Conservation (phyloP, 2,888 invertebrate genomes). For the Agrotis exclamationis region DNA sequence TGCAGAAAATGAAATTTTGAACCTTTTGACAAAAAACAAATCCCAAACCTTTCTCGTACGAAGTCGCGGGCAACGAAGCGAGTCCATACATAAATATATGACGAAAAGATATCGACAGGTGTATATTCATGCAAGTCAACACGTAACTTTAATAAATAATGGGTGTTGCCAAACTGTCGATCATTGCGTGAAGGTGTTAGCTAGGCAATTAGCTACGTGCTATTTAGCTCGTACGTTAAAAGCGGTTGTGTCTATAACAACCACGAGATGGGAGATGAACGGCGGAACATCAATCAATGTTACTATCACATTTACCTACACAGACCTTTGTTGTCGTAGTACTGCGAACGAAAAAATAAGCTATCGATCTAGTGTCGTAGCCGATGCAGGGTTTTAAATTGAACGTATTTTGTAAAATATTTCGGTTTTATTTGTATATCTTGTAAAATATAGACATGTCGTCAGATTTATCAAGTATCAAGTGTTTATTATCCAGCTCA, state of each 20-base stretch:
- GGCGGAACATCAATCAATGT: constrained; percentile 77
- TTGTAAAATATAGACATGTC: constrained; percentile 3
- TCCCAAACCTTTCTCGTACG: too few relatives aligned
- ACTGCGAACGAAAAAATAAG: constrained; percentile 53
- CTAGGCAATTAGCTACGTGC: constrained; percentile 66
- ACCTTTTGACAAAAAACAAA: too few relatives aligned
- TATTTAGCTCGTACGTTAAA: constrained; percentile 61
- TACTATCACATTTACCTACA: constrained; percentile 66
- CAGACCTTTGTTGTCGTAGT: constrained; percentile 58
- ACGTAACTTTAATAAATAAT: constrained; percentile 58
- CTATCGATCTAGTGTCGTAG: constrained; percentile 51
- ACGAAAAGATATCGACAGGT: constrained; percentile 46
- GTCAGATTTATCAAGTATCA: neutral
- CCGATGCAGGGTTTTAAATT: constrained; percentile 40
- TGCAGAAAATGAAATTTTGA: too few relatives aligned
- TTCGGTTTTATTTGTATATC: neutral
- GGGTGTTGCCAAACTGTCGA: constrained; percentile 64
- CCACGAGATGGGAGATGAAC: constrained; percentile 71
- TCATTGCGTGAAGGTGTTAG: constrained; percentile 71
- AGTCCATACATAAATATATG: constrained; percentile 25
- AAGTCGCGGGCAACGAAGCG: neutral
- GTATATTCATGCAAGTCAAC: constrained; percentile 43
- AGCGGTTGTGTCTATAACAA: constrained; percentile 69
- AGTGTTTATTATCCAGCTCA: too few relatives aligned
- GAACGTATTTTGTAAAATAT: constrained; percentile 22